phyloP scores from a whole-genome alignment of 2,888 invertebrate species.

The Dugesia japonica region DNA sequence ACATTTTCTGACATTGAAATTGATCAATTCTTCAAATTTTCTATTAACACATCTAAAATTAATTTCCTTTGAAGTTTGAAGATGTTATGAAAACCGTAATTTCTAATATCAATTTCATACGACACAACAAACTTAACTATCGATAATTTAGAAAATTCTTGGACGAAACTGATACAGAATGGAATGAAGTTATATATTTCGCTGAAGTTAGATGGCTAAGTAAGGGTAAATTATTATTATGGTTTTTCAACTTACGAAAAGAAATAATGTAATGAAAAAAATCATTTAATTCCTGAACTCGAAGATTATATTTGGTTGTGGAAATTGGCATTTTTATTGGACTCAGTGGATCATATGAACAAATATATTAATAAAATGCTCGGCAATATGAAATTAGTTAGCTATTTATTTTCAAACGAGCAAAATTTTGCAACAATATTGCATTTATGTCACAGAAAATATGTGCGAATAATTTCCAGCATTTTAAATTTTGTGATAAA shows the following conservation, averaged over 20 bases:
- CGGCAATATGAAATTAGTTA: background rate
- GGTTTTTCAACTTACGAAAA: background rate
- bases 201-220: slow-evolving; percentile 3
- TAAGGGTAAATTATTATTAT: background rate
- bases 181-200: background rate
- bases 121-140: background rate
- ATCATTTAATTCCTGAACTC: background rate
- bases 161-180: background rate
- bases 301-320: background rate
- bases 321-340: background rate
- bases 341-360: background rate
- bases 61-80: slow-evolving; percentile 16
- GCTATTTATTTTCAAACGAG: background rate
- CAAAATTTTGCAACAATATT: background rate
- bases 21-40: too few relatives aligned
- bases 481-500: background rate
- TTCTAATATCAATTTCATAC: slow-evolving; percentile 6
- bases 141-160: background rate
- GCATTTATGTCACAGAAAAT: background rate
- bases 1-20: too few relatives aligned
- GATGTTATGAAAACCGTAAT: slow-evolving; percentile 15
- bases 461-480: background rate
- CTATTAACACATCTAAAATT: too few relatives aligned
- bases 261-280: background rate
- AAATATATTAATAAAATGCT: too few relatives aligned